Conservation (phyloP, 2,797 vertebrate genomes). For the Discoglossus pictus region DNA sequence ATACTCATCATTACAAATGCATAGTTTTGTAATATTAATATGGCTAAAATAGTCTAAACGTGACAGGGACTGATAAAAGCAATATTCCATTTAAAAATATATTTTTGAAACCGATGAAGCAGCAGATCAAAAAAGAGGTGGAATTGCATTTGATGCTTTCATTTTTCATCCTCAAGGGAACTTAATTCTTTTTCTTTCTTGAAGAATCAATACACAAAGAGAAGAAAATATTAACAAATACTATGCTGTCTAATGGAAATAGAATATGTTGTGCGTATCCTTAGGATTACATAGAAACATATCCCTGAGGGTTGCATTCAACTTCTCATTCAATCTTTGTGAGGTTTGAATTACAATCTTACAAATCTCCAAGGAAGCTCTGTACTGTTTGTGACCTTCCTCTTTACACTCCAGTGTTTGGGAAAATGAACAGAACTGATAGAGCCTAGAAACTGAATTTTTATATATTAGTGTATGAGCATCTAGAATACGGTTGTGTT, state of each 20-base stretch:
- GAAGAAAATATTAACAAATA: constrained; percentile 65
- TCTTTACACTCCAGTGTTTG: constrained; percentile 72
- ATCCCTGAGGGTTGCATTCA: constrained; percentile 76
- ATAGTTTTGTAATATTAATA: too few relatives aligned
- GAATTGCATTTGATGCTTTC: constrained; percentile 27
- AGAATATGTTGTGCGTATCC: constrained; percentile 66
- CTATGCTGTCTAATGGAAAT: constrained; percentile 60
- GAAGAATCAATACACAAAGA: constrained; percentile 53
- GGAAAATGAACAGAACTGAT: constrained; percentile 71
- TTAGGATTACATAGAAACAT: constrained; percentile 72
- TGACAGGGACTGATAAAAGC: constrained; percentile 14
- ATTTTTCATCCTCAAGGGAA: constrained; percentile 43
- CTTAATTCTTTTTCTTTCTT: constrained; percentile 56
- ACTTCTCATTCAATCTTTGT: constrained; percentile 80
- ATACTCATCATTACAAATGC: too few relatives aligned
- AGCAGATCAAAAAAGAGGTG: rapidly evolving
- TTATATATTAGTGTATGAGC: too few relatives aligned
- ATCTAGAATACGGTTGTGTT: too few relatives aligned
- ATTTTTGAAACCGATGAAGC: constrained; percentile 6
- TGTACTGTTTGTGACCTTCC: constrained; percentile 78
- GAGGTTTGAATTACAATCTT: constrained; percentile 78
- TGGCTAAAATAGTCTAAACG: too few relatives aligned
- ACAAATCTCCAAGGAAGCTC: constrained; percentile 75
- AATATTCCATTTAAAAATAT: constrained; percentile 14
- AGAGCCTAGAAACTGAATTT: constrained; percentile 58